A percentile compares a stretch with the other conserved stretches of the same genome.
phyloP scores from a whole-genome alignment of 2,888 invertebrate species.

The Rotaria sp. region DNA sequence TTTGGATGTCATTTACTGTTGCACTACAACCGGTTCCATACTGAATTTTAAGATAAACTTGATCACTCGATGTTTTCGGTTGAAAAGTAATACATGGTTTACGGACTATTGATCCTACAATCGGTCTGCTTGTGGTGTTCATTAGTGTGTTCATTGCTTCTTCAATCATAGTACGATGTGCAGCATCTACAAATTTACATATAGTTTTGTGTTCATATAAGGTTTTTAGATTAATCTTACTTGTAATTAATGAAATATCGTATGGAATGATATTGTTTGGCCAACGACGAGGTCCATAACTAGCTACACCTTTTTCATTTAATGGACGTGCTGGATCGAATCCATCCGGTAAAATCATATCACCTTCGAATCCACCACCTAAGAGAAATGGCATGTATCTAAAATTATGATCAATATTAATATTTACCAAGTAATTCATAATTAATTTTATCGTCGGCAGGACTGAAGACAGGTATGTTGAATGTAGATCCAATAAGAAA shows the following conservation, averaged over 20 bases:
- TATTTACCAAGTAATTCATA: not conserved
- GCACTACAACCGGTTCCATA: conserved; percentile 37
- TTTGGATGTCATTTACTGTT: not conserved
- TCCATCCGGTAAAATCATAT: not conserved
- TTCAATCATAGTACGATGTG: conserved; percentile 42
- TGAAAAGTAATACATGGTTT: conserved; percentile 64
- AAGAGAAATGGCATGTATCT: not conserved
- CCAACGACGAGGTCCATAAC: conserved; percentile 42
- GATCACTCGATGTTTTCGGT: conserved; percentile 59
- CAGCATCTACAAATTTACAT: conserved; percentile 34
- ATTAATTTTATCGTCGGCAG: not conserved
- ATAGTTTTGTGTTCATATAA: not conserved
- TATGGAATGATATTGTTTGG: conserved; percentile 46
- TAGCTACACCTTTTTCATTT: not conserved
- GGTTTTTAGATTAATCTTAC: not conserved
- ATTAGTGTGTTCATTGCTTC: conserved; percentile 46
- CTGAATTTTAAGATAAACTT: conserved; percentile 44
- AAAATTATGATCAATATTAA: too few relatives aligned
- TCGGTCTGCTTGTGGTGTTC: conserved; percentile 43
- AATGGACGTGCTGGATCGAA: not conserved
- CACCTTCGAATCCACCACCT: conserved; percentile 6
- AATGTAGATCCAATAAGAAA: not conserved
- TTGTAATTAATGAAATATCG: conserved; percentile 42
- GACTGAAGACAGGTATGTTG: not conserved
- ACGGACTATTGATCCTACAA: conserved; percentile 50